phyloP scores from a whole-genome alignment of 1,140 invertebrate genomes.

The Drusus annulatus region DNA sequence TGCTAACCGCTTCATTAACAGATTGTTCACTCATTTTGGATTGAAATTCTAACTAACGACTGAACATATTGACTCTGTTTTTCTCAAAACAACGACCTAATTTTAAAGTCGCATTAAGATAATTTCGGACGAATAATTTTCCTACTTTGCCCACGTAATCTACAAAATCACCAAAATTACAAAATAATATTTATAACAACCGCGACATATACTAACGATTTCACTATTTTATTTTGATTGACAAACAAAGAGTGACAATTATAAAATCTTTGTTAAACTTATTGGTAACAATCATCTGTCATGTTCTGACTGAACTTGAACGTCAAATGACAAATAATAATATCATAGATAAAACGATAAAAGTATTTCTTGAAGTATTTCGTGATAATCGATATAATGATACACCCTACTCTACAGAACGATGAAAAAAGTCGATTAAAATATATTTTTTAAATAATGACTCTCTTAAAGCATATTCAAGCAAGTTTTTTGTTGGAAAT shows the following conservation, averaged over 20 bases:
- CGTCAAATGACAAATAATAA: background rate
- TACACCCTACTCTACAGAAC: too few species aligned
- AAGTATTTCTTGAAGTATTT: background rate
- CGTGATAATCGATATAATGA: too few species aligned
- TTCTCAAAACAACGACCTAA: background rate
- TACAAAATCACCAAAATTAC: background rate
- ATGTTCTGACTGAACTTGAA: background rate
- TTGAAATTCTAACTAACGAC: background rate
- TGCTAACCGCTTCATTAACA: background rate
- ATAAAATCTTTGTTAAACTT: background rate
- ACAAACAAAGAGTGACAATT: background rate
- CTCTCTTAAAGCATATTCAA: too few species aligned
- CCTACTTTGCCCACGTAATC: background rate
- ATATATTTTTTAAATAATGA: too few species aligned
- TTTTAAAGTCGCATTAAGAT: background rate
- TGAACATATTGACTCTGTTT: background rate
- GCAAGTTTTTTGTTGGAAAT: too few species aligned
- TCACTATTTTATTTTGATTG: background rate
- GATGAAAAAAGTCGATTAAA: too few species aligned
- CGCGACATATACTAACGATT: background rate
- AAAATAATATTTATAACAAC: background rate
- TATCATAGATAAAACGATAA: background rate
- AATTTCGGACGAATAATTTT: background rate
- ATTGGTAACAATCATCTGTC: slow-evolving; percentile 30
- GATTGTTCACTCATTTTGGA: slow-evolving; percentile 34